phyloP scores from a whole-genome alignment of 2,113 vertebrate species.

The Lepidothrix coronata region DNA sequence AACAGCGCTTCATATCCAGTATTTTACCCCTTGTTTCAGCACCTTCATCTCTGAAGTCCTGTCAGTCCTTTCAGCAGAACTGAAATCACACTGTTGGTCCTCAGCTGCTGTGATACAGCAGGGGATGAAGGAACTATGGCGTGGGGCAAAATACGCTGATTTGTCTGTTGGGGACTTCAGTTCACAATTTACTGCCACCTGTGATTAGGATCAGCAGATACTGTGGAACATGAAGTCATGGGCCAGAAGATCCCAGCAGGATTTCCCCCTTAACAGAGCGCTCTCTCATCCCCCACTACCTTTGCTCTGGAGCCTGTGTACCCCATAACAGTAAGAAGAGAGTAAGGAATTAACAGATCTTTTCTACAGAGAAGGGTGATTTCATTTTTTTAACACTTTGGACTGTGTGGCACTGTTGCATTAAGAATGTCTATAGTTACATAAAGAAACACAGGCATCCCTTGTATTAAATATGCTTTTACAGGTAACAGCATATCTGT shows the following conservation, averaged over 20 bases:
- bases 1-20: accelerated
- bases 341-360: neutral
- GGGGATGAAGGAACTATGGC: neutral
- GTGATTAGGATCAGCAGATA: neutral
- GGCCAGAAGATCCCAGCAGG: neutral
- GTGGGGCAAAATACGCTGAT: accelerated
- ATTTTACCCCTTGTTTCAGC: neutral
- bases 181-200: neutral
- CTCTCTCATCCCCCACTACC: accelerated
- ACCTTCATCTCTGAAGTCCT: neutral
- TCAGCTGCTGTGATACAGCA: accelerated
- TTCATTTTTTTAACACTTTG: neutral
- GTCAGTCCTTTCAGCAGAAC: neutral
- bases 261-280: neutral
- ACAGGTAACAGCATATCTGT: neutral
- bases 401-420: neutral
- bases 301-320: neutral
- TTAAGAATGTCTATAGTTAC: neutral
- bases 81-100: neutral
- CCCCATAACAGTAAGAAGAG: neutral
- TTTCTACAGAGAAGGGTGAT: neutral
- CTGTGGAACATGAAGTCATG: neutral
- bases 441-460: neutral
- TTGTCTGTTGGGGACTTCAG: neutral
- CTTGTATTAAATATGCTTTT: neutral